A percentile compares a stretch with the other conserved stretches of the same genome.
Conservation (phyloP, 2,797 vertebrate genomes). For the Coilia nasus region DNA sequence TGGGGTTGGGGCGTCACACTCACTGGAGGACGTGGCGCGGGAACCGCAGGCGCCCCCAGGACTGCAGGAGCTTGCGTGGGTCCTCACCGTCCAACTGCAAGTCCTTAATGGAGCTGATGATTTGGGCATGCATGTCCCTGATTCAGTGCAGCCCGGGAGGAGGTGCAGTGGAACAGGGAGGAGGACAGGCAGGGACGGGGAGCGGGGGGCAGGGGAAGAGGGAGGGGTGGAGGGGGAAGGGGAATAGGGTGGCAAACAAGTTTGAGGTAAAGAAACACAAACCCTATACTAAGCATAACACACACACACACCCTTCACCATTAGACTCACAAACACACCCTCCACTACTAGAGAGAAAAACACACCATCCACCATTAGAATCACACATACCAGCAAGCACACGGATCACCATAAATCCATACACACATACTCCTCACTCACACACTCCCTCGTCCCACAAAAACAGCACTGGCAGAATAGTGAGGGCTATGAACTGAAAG, state of each 20-base stretch:
- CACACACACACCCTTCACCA: slow-evolving; percentile 42
- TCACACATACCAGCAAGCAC: neutral
- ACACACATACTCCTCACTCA: neutral
- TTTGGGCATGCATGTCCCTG: slow-evolving; percentile 97
- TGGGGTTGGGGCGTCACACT: slow-evolving; percentile 72
- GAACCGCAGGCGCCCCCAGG: slow-evolving; percentile 88
- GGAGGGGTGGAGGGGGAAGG: slow-evolving; percentile 52
- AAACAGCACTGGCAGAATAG: neutral
- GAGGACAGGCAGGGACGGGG: slow-evolving; percentile 40
- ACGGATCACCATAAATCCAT: no score
- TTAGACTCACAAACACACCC: slow-evolving; percentile 11
- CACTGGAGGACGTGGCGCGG: slow-evolving; percentile 89
- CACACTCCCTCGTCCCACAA: slow-evolving; percentile 7
- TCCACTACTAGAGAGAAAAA: no score
- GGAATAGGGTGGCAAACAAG: neutral
- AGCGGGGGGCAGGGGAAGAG: slow-evolving; percentile 34
- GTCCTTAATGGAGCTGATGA: slow-evolving; percentile 96
- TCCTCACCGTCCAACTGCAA: slow-evolving; percentile 93
- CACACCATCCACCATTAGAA: no score
- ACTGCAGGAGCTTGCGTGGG: slow-evolving; percentile 91
- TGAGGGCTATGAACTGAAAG: slow-evolving; percentile 3
- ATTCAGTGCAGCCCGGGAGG: slow-evolving; percentile 61
- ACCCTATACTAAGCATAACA: slow-evolving; percentile 51
- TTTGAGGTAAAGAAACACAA: slow-evolving; percentile 36
- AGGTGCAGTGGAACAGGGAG: slow-evolving; percentile 37